Base-by-base conservation (phyloP, 1,140 invertebrate species). In the Drosophila parabipectinata region DNA sequence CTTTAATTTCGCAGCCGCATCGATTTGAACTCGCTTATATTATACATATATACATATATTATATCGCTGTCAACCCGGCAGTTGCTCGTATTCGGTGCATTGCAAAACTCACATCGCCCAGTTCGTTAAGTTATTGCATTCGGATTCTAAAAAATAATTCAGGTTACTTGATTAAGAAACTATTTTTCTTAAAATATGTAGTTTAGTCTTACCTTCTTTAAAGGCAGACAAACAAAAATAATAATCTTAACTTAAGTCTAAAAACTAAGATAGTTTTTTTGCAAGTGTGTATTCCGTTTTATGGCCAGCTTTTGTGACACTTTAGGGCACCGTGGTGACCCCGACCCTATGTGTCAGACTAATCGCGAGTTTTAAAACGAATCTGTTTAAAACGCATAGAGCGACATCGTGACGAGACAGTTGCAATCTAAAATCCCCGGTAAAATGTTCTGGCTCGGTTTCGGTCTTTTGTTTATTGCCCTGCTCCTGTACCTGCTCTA, bases 321-420 rank as follows among this genome's bases (percentile, higher is more conserved):
- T 34, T 9, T 32, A 60, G 14, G 59, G 54, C 52, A 47, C 41
- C 15, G 26, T 7, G 51, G 24, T 72, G 69, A 64, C 71, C 60
- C 47, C 28, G 67, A 71, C 45, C 60, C 34, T 9, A 5, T 15
- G 28, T 34, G 34, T 39, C 26, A 28, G 26, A 28, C 26, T 28
- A 28, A 28, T 28, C 26, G 26, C 30, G 24, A 26, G 32, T 28
- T 30, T 34, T 54, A 34, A 58, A 37, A 37, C 34, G 34, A 37
- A 60, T 47, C 57, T 28, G 66, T 48, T 79, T 83, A 83, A 79
- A 84, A 67, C 62, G 57, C 34, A 59, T 8, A 55, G 60, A 67
- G 66, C 55, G 21, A 15, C 47, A 14, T 15, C 34, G 37, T 14
- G 18, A 39, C 51, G 18, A 53, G 15, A 30, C 72, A 83, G 80